Base-by-base conservation (phyloP, 2,888 invertebrate genomes). In the Anodontia alba region DNA sequence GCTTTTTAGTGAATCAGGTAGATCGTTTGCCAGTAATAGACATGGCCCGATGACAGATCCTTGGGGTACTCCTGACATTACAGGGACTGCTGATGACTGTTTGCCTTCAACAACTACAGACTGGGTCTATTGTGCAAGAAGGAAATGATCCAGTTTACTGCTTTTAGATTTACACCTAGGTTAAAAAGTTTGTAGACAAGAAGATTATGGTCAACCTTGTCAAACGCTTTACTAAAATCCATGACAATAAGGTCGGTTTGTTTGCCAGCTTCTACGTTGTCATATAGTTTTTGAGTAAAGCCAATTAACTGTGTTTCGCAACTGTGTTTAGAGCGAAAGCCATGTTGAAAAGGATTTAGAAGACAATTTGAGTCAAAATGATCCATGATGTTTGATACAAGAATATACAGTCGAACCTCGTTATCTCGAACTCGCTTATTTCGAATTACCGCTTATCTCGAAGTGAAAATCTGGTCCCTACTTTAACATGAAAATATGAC, bases 201-300 rank as follows among this genome's bases (percentile, higher is more conserved):
- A 3, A 62, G 20, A 33, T 33, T 62, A 23, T 62, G 66, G 26
- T 62, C 66, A 7, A 66, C 62, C 17, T 62, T 71, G 23, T 71
- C 76, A 1, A 74, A 79, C 0, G 79, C 62, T 43, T 75, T 73
- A 31, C 71, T 70, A 38, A 80, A 76, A 54, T 76, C 79, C 74
- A 79, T 74, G 8, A 75, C 26, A 51, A 75, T 62, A 2, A 70
- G 31, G 68, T 69, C 69, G 33, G 70, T 70, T 38, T 76, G 67
- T 70, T 71, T 36, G 20, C 76, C 80, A n/a, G 33, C n/a, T 29
- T 80, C 43, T 23, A 80, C n/a, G 29, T 67, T 80, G 38, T 80
- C 72, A 76, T 36, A 42, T 10, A 76, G 67, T 46, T 80, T 68
- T 72, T 80, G 49, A 15, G 67, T 80, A 38, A 75, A 75, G 31